Conservation (phyloP, 2,113 vertebrate genomes). For the Reinhardtius hippoglossoides region DNA sequence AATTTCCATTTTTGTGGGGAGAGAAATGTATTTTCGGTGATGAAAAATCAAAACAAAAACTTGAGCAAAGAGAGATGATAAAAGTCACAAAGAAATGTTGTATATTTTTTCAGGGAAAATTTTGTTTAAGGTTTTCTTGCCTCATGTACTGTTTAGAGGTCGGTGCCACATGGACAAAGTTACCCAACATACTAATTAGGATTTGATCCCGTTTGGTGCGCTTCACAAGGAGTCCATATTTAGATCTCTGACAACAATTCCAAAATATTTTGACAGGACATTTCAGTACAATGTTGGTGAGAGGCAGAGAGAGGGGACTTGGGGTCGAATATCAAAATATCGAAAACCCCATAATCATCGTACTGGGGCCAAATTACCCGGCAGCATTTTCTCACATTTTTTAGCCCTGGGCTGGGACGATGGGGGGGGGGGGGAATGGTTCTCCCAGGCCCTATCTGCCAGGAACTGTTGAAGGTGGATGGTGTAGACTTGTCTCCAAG, state of each 20-base stretch:
- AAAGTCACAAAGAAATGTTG: neutral
- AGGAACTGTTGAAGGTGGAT: slow-evolving; percentile 70
- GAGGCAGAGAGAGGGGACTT: slow-evolving; percentile 59
- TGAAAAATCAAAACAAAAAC: neutral
- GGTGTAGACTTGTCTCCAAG: slow-evolving; percentile 59
- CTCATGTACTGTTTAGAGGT: slow-evolving; percentile 32
- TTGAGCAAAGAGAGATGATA: neutral
- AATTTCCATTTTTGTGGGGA: slow-evolving; percentile 1
- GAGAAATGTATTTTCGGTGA: neutral
- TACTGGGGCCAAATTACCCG: slow-evolving; percentile 74
- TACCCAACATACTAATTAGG: slow-evolving; percentile 73
- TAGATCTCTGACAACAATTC: slow-evolving; percentile 69
- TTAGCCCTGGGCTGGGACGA: slow-evolving; percentile 69
- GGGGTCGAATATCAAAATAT: slow-evolving; percentile 79
- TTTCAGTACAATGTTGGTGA: slow-evolving; percentile 59
- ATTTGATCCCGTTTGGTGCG: slow-evolving; percentile 52
- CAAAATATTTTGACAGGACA: slow-evolving; percentile 75
- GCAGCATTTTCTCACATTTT: slow-evolving; percentile 79
- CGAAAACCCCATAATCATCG: slow-evolving; percentile 76
- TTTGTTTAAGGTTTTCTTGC: slow-evolving; percentile 16
- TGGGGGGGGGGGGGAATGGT: slow-evolving; percentile 57
- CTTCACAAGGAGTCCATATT: slow-evolving; percentile 61
- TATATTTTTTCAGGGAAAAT: neutral
- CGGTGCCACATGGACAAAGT: slow-evolving; percentile 63
- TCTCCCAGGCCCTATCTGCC: slow-evolving; percentile 70